Evolutionary conservation across 2,113 vertebrate genomes (phyloP).

Genomic region (Sterrhoptilus dennistouni): DNA sequence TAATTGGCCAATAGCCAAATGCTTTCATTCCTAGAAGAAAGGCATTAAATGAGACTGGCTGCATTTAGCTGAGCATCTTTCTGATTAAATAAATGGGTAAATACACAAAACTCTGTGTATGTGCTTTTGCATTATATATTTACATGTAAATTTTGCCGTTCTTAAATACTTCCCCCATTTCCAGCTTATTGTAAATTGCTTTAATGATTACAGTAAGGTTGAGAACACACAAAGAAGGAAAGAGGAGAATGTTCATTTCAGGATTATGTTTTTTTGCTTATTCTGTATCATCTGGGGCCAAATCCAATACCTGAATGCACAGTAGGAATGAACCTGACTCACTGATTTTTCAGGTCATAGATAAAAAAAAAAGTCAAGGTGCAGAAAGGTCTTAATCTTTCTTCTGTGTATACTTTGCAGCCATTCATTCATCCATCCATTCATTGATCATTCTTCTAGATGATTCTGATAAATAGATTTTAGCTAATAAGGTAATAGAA

Average conservation of each 20-base stretch:
- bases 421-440: background rate
- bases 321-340: background rate
- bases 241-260: background rate
- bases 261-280: background rate
- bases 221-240: background rate
- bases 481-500: background rate
- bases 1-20: background rate
- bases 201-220: slow-evolving; percentile 10
- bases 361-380: background rate
- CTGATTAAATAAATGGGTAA: background rate
- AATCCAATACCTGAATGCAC: background rate
- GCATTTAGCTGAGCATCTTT: slow-evolving; percentile 4
- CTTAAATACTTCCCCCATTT: slow-evolving; percentile 13
- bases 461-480: background rate
- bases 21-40: slow-evolving; percentile 39
- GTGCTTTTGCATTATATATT: background rate
- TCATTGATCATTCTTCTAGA: background rate
- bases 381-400: background rate
- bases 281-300: background rate
- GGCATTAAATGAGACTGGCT: background rate
- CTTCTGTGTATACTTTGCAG: background rate
- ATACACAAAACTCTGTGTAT: background rate
- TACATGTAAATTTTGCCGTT: background rate
- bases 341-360: background rate
- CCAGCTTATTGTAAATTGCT: background rate